Conservation (phyloP, 2,888 invertebrate species). For the Atethmia centrago region DNA sequence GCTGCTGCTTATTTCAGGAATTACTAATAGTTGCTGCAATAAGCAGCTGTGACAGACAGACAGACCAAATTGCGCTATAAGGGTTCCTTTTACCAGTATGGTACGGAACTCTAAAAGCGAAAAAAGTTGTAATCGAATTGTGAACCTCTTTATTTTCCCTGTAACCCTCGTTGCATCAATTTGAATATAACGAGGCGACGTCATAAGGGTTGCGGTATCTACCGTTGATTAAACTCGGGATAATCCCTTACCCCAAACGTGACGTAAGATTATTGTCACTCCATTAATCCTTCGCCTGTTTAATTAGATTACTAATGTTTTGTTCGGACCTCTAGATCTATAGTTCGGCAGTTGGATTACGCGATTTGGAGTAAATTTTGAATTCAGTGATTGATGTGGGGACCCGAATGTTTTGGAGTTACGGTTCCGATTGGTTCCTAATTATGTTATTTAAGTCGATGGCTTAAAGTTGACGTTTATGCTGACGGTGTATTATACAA, state of each 20-base stretch:
- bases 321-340: constrained; percentile 56
- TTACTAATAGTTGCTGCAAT: not conserved
- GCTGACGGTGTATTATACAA: not conserved
- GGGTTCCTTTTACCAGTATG: not conserved
- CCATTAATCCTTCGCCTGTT: constrained; percentile 86
- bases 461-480: not conserved
- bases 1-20: not conserved
- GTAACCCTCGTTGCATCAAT: constrained; percentile 57
- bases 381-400: constrained; percentile 60
- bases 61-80: not conserved
- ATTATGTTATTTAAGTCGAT: constrained; percentile 10
- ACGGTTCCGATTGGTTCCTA: constrained; percentile 34
- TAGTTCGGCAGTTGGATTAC: constrained; percentile 63
- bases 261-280: constrained; percentile 89
- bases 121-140: constrained; percentile 22
- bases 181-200: constrained; percentile 64
- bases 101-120: not conserved
- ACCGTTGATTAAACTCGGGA: constrained; percentile 87
- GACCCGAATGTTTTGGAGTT: constrained; percentile 41
- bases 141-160: constrained; percentile 32
- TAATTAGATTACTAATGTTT: constrained; percentile 81
- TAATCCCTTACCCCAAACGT: constrained; percentile 82
- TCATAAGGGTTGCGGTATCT: constrained; percentile 78
- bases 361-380: constrained; percentile 62
- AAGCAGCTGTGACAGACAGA: not conserved